Evolutionary conservation across 2,113 vertebrate species (phyloP), one percentile per base, ranked within the genome.

Genomic region (Pseudorectes ferrugineus): DNA sequence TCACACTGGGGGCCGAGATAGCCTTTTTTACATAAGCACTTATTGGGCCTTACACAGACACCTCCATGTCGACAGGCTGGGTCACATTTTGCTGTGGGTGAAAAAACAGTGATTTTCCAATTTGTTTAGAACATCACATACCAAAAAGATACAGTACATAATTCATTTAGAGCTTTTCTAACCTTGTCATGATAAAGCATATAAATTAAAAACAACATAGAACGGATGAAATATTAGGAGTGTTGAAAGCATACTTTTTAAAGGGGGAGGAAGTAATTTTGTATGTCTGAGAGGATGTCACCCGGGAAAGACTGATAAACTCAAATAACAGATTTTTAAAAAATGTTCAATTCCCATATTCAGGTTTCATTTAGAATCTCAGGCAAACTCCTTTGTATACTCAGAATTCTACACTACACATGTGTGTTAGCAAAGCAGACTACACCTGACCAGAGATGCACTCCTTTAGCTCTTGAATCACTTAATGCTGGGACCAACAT

Each of bases 1-100:
- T 98, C 98, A 55, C 98, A 98, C 62, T 98, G 98, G 80, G 93
- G 95, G 76, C 98, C 98, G 4, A 98, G 98, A 86, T 98, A 98
- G 54, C 99, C 97, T 98, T 99, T 99, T 97, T 99, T 99, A 95
- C 99, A 99, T 85, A 99, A 98, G 97, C 99, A 99, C 97, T 98
- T 99, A 97, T 98, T 98, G 21, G 99, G 99, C 97, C 99, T 98
- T 85, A 99, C 97, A 57, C 99, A 99, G 92, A 99, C 99, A 18
- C 99, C 99, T 78, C 99, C 99, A 3, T 99, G 99, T 85, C 98
- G 99, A 96, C 99, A 99, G 3, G 96, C 97, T 54, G 99, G 99
- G 63, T 99, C 99, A 94, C 99, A 99, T 97, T 99, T 99, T 80
- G 99, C 99, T 99, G 96, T 51, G 93, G 93, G 63, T 14, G 62